Evolutionary conservation across 2,113 vertebrate genomes (phyloP), one percentile per base, ranked within the genome.

Genomic region (Menura novaehollandiae): DNA sequence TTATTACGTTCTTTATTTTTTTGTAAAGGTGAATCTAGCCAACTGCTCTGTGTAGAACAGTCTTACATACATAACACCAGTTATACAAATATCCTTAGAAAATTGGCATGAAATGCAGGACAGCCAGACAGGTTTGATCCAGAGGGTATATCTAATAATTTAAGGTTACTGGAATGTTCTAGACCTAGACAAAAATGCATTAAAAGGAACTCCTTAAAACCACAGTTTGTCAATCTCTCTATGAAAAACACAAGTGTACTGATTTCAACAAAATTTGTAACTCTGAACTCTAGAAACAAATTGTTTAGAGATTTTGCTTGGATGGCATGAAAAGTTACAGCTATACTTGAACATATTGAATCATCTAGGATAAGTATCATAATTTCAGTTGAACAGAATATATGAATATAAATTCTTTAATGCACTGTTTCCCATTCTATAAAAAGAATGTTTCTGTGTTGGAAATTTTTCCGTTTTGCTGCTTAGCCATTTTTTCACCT

Each of bases 191-290:
- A 68, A 88, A 85, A 81, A 22, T 15, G 13, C 6, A 59, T 58
- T 44, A 37, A 86, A 74, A 66, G 2, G 46, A 56, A 12, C 4
- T 58, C 2, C 8, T 81, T 52, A 52, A 58, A 77, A 68, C 0
- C 4, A 19, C 2, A 2, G 1, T 81, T 73, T 91, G 9, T 51
- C 23, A 53, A 7, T n/a, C 18, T 20, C 0, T 3, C 14, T 51
- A 12, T n/a, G 12, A 52, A 78, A 85, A 78, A 4, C 9, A 46
- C 12, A 63, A 63, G 6, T n/a, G 2, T 35, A 47, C 5, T 44
- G 10, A 64, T 82, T 78, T 64, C 8, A 68, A 52, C 5, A 85
- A 68, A 26, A 63, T 35, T 33, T 68, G 6, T 63, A 64, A 35
- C 9, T 35, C 7, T 51, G 24, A 88, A 53, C 23, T 63, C 24